Conservation (phyloP, 2,113 vertebrate species). For the Chunga burmeisteri region DNA sequence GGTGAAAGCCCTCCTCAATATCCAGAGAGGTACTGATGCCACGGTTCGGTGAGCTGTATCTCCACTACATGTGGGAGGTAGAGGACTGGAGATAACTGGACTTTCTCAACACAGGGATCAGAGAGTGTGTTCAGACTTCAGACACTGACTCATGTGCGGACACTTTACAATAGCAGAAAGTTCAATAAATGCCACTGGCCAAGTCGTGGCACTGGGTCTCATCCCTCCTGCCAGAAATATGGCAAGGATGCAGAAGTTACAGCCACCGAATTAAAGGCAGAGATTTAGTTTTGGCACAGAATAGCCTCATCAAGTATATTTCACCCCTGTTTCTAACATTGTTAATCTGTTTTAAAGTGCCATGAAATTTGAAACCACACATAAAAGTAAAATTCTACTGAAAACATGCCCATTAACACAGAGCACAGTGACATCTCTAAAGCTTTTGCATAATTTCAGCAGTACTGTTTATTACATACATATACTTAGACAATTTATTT, state of each 20-base stretch:
- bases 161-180: not conserved
- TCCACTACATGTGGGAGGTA: not conserved
- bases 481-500: conserved; percentile 51
- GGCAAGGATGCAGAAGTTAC: not conserved
- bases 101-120: not conserved
- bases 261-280: not conserved
- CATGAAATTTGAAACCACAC: conserved; percentile 12
- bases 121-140: not conserved
- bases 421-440: not conserved
- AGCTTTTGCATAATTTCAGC: conserved; percentile 47
- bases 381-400: conserved; percentile 3
- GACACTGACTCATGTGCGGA: no score
- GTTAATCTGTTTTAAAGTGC: conserved; percentile 52
- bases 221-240: not conserved
- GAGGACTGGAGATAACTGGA: not conserved
- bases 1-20: not conserved
- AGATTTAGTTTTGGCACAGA: conserved; percentile 30
- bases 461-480: conserved; percentile 32
- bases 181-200: not conserved
- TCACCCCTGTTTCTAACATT: conserved; percentile 36
- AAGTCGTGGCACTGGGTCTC: rapidly evolving
- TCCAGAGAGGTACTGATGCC: not conserved
- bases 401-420: conserved; percentile 32
- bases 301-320: conserved; percentile 45
- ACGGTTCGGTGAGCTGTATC: not conserved